These are phyloP conservation scores for Heliocidaris tuberculata DNA, from an alignment of 35 echinoderm and acorn worm species.

Conservation along the genomic window DNA sequence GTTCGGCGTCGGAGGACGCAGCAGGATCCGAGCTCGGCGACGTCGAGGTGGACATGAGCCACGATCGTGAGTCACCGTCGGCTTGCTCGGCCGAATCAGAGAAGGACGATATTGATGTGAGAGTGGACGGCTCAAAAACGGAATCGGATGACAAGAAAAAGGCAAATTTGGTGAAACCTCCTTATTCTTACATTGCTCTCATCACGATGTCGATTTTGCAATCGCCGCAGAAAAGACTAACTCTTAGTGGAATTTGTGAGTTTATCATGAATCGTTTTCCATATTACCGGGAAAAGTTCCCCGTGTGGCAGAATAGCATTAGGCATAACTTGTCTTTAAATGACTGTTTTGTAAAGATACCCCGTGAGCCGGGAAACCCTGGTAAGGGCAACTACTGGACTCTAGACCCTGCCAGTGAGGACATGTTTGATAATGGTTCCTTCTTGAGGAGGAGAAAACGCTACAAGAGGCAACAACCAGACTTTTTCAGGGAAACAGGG, in stretches of 20 bases:
- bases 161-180: constrained; percentile 91
- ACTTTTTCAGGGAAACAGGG: constrained; percentile 66
- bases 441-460: constrained; percentile 94
- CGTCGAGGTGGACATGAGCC: constrained; percentile 30
- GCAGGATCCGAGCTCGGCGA: constrained; percentile 42
- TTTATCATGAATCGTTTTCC: constrained; percentile 99
- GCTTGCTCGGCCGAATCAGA: constrained; percentile 45
- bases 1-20: background rate
- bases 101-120: constrained; percentile 39
- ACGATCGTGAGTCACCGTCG: constrained; percentile 35
- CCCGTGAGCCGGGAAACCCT: constrained; percentile 94
- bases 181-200: constrained; percentile 97
- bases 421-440: constrained; percentile 99
- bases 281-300: constrained; percentile 98
- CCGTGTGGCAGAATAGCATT: constrained; percentile 99
- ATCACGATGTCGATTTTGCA: constrained; percentile 98
- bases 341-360: constrained; percentile 99
- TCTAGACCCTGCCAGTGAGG: constrained; percentile 97
- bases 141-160: constrained; percentile 63
- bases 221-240: constrained; percentile 96
- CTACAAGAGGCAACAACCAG: constrained; percentile 89
- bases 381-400: constrained; percentile 99
- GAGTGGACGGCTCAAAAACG: constrained; percentile 32
- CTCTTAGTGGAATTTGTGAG: constrained; percentile 96
- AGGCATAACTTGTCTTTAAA: constrained; percentile 95